phyloP scores from a whole-genome alignment of 1,140 invertebrate species.

The Bombus polaris region DNA sequence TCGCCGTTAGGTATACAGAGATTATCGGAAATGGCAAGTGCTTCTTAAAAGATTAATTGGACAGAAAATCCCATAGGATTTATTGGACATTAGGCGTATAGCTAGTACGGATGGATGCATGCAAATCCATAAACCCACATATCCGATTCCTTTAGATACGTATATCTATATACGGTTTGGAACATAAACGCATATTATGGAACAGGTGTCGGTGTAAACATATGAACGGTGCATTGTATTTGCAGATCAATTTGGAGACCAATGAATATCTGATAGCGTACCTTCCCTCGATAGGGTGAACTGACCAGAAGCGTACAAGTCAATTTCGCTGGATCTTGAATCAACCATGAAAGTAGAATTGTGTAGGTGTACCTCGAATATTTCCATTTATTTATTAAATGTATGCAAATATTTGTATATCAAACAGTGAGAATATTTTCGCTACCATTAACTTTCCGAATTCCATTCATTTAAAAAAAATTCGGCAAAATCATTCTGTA shows the following conservation, averaged over 20 bases:
- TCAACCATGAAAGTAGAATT: background rate
- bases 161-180: slow-evolving; percentile 16
- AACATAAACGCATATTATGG: slow-evolving; percentile 60
- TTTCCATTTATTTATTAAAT: no score
- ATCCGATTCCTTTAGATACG: slow-evolving; percentile 29
- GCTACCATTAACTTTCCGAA: background rate
- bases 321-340: background rate
- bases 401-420: no score
- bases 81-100: slow-evolving; percentile 17
- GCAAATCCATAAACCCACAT: slow-evolving; percentile 37
- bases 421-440: background rate
- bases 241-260: slow-evolving; percentile 36
- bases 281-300: background rate
- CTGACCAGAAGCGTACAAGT: background rate
- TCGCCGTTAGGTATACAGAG: no score
- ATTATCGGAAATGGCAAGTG: background rate
- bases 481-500: background rate
- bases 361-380: no score
- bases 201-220: slow-evolving; percentile 50
- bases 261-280: slow-evolving; percentile 43
- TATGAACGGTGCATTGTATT: slow-evolving; percentile 26
- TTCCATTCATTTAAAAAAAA: background rate
- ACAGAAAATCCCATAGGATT: background rate
- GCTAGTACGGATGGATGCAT: background rate
- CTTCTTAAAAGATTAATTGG: slow-evolving; percentile 20